Base-by-base conservation (phyloP, 2,888 invertebrate species). In the Hypomecis atomaria region DNA sequence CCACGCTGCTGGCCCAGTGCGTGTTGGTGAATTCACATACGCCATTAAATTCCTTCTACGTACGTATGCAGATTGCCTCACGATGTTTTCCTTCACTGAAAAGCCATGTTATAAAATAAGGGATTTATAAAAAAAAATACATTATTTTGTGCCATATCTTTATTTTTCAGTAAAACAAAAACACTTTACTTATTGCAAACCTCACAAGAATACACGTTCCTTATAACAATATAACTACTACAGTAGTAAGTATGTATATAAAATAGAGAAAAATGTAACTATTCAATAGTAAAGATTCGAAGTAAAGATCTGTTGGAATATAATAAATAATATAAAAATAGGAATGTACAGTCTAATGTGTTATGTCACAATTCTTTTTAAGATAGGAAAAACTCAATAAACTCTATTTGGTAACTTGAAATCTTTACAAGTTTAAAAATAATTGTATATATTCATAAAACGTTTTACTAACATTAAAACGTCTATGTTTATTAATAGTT, bases 101-200 rank as follows among this genome's bases (percentile, higher is more conserved):
- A n/a, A n/a, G n/a, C n/a, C n/a, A n/a, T n/a, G n/a, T n/a, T n/a
- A n/a, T n/a, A n/a, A 4, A 8, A 45, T 13, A 10, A 37, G 1
- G 37, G 6, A 5, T 5, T 7, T 4, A 71, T n/a, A n/a, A n/a
- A 73, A 67, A 66, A 75, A 71, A 73, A 57, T 62, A 54, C 58
- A 52, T 44, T 59, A 58, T 11, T 81, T 86, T 88, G 89, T 90
- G 89, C 88, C 87, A 87, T 87, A 86, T 85, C 73, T 88, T 88
- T 87, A 85, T 86, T 85, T 81, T 83, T 84, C 77, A 78, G 76
- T 82, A 78, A 86, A 87, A 88, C 85, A 88, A 85, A 83, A 82
- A 82, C 82, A 83, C 78, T 74, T 85, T 55, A 65, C 66, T 72
- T 84, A 86, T 84, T 86, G 86, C 86, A 77, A 74, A 75, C 84